Evolutionary conservation across 2,888 invertebrate genomes (phyloP), one percentile per base, ranked within the genome.

Genomic region (Mycogona germanica): DNA sequence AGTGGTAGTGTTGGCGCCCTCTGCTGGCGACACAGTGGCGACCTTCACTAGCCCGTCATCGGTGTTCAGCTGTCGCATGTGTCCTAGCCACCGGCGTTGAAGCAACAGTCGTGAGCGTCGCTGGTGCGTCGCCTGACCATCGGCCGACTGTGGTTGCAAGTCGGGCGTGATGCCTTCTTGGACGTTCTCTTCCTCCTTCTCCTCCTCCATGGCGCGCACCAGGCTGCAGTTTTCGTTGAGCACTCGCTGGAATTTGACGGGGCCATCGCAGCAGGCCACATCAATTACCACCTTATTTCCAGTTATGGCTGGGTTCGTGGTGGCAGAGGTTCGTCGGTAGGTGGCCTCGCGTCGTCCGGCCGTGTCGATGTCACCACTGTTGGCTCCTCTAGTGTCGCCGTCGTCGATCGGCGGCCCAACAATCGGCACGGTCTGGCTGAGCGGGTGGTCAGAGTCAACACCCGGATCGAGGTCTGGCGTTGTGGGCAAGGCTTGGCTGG

Each of bases 211-310:
- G 21, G n/a, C 44, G 48, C 64, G 61, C 38, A 67, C 66, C 7
- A 70, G 56, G 3, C 75, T 78, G 73, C 87, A 91, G 55, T 87
- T 85, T 48, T 79, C 80, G 72, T 91, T 91, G 2, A 87, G 72
- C 2, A 91, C 87, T 2, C 89, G 76, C 62, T 86, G 85, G 70
- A 91, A 85, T 26, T 83, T 76, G 0, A 91, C 88, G 0, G 91
- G 91, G 0, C 91, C 91, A 69, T 91, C 91, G 69, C 91, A 91
- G 58, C 84, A 87, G 0, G 89, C 91, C n/a, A 89, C 78, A 69
- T 91, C 89, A 57, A 87, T 72, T 1, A 88, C 80, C 0, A 84
- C 79, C 65, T 58, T 53, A 19, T 35, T 17, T 35, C 9, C 45
- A 7, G 45, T 6, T 21, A 7, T n/a, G n/a, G n/a, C n/a, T n/a